Conservation (phyloP, 2,113 vertebrate species). For the Peromyscus californicus region DNA sequence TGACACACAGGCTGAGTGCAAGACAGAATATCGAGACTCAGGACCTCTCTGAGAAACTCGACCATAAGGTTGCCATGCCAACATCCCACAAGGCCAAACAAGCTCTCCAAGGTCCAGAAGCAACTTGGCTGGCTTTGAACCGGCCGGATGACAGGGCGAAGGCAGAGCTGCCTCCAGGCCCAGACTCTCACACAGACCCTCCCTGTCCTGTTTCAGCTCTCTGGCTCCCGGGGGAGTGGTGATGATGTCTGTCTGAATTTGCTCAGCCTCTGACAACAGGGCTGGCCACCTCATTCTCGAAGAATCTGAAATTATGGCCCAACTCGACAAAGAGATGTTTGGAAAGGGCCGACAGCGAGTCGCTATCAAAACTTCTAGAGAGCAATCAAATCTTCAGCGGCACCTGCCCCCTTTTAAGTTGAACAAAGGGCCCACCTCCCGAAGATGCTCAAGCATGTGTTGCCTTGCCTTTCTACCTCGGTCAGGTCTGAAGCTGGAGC, state of each 20-base stretch:
- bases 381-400: neutral
- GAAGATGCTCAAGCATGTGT: neutral
- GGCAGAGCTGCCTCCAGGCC: constrained; percentile 25
- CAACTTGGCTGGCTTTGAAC: constrained; percentile 62
- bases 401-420: constrained; percentile 53
- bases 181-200: constrained; percentile 47
- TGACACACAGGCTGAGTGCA: constrained; percentile 61
- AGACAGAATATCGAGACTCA: constrained; percentile 63
- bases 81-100: constrained; percentile 67
- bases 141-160: neutral
- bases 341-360: neutral
- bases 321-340: constrained; percentile 31
- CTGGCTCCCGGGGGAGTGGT: constrained; percentile 44
- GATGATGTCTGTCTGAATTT: constrained; percentile 73
- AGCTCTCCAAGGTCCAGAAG: constrained; percentile 54
- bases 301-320: constrained; percentile 71
- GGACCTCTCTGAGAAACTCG: constrained; percentile 51
- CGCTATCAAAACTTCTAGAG: constrained; percentile 8
- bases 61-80: constrained; percentile 67
- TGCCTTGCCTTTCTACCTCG: neutral
- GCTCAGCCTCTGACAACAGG: constrained; percentile 66
- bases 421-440: constrained; percentile 28
- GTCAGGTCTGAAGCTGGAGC: neutral
- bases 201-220: constrained; percentile 59
- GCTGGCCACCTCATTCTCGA: constrained; percentile 69